These are phyloP conservation scores for Menidia menidia DNA, from an alignment of 2,797 vertebrate species.

Conservation along the genomic window DNA sequence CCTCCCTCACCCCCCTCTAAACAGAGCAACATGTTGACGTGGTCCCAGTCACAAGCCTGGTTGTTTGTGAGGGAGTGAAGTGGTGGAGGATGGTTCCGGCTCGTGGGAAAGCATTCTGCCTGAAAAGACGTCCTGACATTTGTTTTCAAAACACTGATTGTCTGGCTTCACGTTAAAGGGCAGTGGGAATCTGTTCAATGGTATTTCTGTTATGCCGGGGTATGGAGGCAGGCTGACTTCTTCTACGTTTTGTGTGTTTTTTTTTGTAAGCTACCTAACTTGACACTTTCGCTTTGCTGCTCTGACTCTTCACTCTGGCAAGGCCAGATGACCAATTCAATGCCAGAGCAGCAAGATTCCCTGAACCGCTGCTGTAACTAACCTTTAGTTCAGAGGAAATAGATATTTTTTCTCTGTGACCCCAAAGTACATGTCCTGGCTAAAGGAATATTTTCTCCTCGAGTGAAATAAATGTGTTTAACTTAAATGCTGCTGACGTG, in stretches of 20 bases:
- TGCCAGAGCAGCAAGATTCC: constrained; percentile 53
- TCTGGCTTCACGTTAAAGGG: constrained; percentile 50
- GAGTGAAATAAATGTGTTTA: constrained; percentile 42
- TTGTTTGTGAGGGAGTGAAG: constrained; percentile 60
- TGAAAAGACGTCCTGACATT: constrained; percentile 63
- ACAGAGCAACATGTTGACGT: constrained; percentile 65
- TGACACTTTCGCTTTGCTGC: constrained; percentile 47
- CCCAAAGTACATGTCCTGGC: constrained; percentile 27
- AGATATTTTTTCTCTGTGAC: constrained; percentile 50
- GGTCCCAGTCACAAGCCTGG: constrained; percentile 55
- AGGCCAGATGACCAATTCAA: constrained; percentile 38
- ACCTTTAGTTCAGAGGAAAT: constrained; percentile 59
- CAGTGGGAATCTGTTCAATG: constrained; percentile 34
- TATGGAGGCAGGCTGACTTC: constrained; percentile 37
- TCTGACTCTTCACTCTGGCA: constrained; percentile 27
- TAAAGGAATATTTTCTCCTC: constrained; percentile 14
- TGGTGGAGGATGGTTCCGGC: constrained; percentile 44
- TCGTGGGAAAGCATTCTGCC: constrained; percentile 62
- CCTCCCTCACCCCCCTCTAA: constrained; percentile 38
- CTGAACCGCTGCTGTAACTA: constrained; percentile 46
- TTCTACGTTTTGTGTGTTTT: constrained; percentile 37
- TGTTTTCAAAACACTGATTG: constrained; percentile 63
- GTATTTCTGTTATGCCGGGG: constrained; percentile 22
- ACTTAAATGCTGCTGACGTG: constrained; percentile 33
- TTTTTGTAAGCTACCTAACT: constrained; percentile 51